Conservation (phyloP, 2,113 vertebrate species). For the Fregetta grallaria region DNA sequence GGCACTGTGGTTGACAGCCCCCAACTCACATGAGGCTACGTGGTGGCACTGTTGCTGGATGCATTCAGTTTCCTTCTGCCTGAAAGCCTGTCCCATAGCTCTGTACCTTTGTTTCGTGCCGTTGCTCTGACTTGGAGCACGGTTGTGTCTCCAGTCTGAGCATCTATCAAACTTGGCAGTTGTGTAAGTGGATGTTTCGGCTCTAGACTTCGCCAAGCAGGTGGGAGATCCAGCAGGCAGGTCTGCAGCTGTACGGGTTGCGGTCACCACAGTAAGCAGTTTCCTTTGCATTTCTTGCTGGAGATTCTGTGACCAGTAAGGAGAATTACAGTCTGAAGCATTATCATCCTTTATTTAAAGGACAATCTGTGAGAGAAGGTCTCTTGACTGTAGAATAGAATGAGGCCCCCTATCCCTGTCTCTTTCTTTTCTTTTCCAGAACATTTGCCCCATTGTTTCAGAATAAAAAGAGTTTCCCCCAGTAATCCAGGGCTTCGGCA, state of each 20-base stretch:
- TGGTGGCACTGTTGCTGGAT: not conserved
- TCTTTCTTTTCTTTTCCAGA: constrained; percentile 7
- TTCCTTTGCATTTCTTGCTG: not conserved
- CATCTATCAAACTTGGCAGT: not conserved
- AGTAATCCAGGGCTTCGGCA: not conserved
- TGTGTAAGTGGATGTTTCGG: not conserved
- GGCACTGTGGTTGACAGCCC: not conserved
- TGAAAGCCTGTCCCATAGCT: not conserved
- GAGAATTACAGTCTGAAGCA: not conserved
- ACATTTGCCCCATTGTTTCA: constrained; percentile 54
- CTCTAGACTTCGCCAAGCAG: not conserved
- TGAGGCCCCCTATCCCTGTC: not conserved
- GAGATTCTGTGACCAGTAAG: not conserved
- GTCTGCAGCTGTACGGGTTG: not conserved
- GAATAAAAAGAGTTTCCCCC: not conserved
- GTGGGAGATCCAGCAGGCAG: not conserved
- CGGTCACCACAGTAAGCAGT: not conserved
- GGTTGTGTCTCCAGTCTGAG: not conserved
- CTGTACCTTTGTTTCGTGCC: not conserved
- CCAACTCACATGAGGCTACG: rapidly evolving
- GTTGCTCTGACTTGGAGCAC: not conserved
- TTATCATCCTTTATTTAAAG: not conserved
- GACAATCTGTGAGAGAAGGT: not conserved
- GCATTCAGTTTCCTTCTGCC: not conserved
- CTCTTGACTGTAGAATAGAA: constrained; percentile 6